Base-by-base conservation (phyloP, 2,888 invertebrate species). In the Andrena haemorrhoa region DNA sequence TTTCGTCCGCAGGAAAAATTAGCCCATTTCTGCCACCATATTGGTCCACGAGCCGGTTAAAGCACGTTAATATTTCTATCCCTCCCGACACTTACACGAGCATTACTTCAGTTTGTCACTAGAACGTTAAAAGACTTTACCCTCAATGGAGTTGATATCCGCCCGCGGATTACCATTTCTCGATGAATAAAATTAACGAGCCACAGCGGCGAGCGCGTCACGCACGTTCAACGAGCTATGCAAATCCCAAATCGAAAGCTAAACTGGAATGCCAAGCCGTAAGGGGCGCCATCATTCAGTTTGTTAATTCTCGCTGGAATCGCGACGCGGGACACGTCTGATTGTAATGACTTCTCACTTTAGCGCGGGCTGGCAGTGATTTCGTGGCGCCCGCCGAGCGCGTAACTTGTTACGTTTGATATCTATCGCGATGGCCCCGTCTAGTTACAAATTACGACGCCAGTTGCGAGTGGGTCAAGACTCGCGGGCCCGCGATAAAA, bases 401-500 rank as follows among this genome's bases (percentile, higher is more conserved):
- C 56, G 33, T 33, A 64, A 65, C 74, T 77, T 49, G 74, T 77
- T 72, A 69, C 68, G 20, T 60, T 75, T 69, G 51, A 77, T 73
- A 61, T 73, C 73, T 73, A 61, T 77, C 66, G 51, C 53, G 60
- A 66, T 35, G 29, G 72, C 49, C 58, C 58, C 51, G 56, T 71
- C 68, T 58, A 12, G 63, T 65, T 56, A 68, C 68, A 63, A 83
- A 81, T 83, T 81, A 74, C 83, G 81, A 83, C 26, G 73, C 58
- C 76, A 53, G 64, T 80, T 64, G 84, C 71, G 66, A 80, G 51
- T 75, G 72, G 84, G 84, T 84, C 81, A 83, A 84, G 80, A 84
- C 81, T 83, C 79, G 71, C 70, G 81, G 49, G 77, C 71, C 49
- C 53, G 66, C 73, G 68, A 83, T 83, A 83, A 84, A 84, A 81